Evolutionary conservation across 2,797 vertebrate species (phyloP), one percentile per base, ranked within the genome.

Genomic region (Gastrophryne carolinensis): DNA sequence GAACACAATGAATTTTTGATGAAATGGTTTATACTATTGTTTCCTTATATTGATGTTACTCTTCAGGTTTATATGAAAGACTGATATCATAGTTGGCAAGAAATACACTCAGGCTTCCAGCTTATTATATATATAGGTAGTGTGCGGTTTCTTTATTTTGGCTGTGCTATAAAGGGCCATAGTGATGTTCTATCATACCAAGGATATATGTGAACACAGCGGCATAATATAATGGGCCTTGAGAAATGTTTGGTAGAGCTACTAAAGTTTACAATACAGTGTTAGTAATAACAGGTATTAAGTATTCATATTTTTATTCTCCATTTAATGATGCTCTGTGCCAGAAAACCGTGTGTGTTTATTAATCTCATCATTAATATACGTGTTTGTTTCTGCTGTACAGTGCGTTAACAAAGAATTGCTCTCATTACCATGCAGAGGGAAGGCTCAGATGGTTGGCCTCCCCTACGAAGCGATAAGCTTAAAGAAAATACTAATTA

Each of bases 1-100:
- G 72, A 19, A 13, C 53, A 17, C 64, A 26, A 69, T 69, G 73
- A 69, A 76, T 76, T 44, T 70, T 76, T 63, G 66, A 70, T 76
- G 49, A 63, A 76, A 63, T 75, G 44, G 49, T 39, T 53, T 61
- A 60, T 68, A 62, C 49, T 44, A 52, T 73, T 62, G 13, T 54
- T 26, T 54, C 26, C 39, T 61, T 67, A 75, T 66, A 75, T 50
- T 24, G 29, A 68, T 68, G 17, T 37, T 61, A 39, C 23, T 73
- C 15, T 52, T 35, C n/a, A 62, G 23, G 49, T 35, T 7, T 53
- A 56, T 49, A 47, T 32, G n/a, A 65, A 47, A 53, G 24, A 29
- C 21, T 37, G 8, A 66, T 53, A 53, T 35, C 47, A 23, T 21
- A 34, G 60, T 41, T 41, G 13, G 37, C 30, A 52, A 65, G 62